Base-by-base conservation (phyloP, 1,140 invertebrate species). In the Zaprionus lachaisei region DNA sequence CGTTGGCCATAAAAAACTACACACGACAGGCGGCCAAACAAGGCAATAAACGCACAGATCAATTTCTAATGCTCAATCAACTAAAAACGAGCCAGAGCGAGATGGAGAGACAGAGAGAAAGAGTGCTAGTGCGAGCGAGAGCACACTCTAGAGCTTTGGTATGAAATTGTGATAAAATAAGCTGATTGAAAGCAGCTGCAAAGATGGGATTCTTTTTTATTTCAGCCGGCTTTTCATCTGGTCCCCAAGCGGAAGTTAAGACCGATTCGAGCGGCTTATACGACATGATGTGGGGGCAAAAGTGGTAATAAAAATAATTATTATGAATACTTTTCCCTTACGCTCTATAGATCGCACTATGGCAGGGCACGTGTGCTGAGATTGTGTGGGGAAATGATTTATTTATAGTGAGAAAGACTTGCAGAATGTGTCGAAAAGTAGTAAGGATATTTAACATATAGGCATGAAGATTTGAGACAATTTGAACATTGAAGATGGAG, bases 41-140 rank as follows among this genome's bases (percentile, higher is more conserved):
- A 76, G 79, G 79, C 79, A 82, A 90, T 89, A 90, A 90, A 89
- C 74, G 81, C 65, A 77, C 64, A 84, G 85, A 81, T 90, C 84
- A 87, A 87, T 87, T 87, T 83, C 84, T 73, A 84, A 87, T 87
- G 81, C 84, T 83, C 85, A 87, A 90, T 90, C 81, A 89, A 81
- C 85, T 89, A 79, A 80, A 73, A 75, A 69, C 56, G 57, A 68
- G 17, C 34, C 26, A 17, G 17, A 65, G 61, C 69, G 49, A 37
- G 72, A 78, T 15, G 2, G 31, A 41, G n/a, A 60, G 64, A 81
- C 55, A 65, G 77, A 74, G 58, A 28, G 22, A 11, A 44, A 79
- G 67, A n/a, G n/a, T 11, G 41, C n/a, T 44, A 15, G 47, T 26
- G 22, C 17, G 31, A 55, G 22, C 6, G 38, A 71, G 41, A n/a